Percentiles rank a stretch among this genome's conserved stretches.
Conservation (phyloP, 2,797 vertebrate genomes). For the Melopsittacus undulatus region DNA sequence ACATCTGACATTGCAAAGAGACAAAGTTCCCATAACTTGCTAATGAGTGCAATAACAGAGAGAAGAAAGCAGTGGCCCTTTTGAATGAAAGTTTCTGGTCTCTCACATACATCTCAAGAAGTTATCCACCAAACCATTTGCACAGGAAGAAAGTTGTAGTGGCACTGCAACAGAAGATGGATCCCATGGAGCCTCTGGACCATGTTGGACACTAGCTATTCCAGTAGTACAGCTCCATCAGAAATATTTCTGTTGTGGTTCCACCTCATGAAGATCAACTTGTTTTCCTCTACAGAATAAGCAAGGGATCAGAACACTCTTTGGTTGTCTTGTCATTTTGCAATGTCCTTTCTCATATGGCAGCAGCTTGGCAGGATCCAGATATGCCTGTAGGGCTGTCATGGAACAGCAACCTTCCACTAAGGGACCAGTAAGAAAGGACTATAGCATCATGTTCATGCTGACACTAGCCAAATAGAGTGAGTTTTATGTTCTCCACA, state of each 20-base stretch:
- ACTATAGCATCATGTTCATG: neutral
- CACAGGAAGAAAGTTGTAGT: neutral
- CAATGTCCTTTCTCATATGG: neutral
- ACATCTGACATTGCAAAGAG: neutral
- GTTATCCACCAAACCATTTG: neutral
- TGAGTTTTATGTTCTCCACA: neutral
- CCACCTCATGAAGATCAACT: neutral
- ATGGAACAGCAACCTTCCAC: neutral
- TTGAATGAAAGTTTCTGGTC: neutral
- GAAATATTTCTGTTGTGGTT: neutral
- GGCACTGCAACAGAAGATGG: neutral
- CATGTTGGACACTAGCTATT: neutral
- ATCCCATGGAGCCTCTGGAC: neutral
- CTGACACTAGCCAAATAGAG: neutral
- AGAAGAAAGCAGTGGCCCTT: neutral
- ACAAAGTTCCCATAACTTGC: neutral
- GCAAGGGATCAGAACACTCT: neutral
- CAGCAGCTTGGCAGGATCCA: neutral
- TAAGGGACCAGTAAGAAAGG: neutral
- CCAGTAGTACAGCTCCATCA: neutral
- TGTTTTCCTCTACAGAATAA: neutral
- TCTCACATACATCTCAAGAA: neutral
- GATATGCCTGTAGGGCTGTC: neutral
- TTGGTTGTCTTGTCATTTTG: neutral
- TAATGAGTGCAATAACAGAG: neutral